These are phyloP conservation scores for Drosophila mercatorum DNA, from an alignment of 2,888 invertebrate species.

Conservation along the genomic window DNA sequence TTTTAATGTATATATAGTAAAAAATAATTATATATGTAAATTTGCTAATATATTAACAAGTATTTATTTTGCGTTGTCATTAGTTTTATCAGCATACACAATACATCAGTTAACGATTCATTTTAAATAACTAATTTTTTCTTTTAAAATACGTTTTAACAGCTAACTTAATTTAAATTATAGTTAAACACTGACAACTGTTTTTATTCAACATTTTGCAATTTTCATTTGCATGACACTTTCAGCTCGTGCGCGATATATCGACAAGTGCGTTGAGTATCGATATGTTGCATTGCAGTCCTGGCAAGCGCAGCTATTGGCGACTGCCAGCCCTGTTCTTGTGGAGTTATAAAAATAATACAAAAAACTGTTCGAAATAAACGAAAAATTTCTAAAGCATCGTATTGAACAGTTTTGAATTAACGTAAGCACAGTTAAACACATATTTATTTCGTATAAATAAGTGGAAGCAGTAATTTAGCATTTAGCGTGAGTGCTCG, in stretches of 20 bases:
- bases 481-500: conserved; percentile 7
- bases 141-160: too few species aligned
- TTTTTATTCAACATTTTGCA: background rate
- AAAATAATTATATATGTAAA: background rate
- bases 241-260: conserved; percentile 7
- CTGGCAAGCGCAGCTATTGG: conserved; percentile 29
- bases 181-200: too few species aligned
- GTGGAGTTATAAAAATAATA: conserved; percentile 46
- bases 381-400: conserved; percentile 5
- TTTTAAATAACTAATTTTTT: background rate
- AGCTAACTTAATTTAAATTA: too few species aligned
- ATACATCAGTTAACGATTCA: too few species aligned
- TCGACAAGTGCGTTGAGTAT: conserved; percentile 21
- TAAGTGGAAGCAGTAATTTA: conserved; percentile 6
- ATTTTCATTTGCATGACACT: background rate
- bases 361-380: conserved; percentile 37
- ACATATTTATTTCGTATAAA: background rate
- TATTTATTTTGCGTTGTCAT: too few species aligned
- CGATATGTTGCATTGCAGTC: conserved; percentile 25
- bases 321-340: conserved; percentile 52
- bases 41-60: background rate
- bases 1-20: background rate
- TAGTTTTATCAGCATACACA: too few species aligned
- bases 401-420: conserved; percentile 6
- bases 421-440: background rate